phyloP scores from a whole-genome alignment of 2,113 vertebrate genomes.

The Catharus bicknelli region DNA sequence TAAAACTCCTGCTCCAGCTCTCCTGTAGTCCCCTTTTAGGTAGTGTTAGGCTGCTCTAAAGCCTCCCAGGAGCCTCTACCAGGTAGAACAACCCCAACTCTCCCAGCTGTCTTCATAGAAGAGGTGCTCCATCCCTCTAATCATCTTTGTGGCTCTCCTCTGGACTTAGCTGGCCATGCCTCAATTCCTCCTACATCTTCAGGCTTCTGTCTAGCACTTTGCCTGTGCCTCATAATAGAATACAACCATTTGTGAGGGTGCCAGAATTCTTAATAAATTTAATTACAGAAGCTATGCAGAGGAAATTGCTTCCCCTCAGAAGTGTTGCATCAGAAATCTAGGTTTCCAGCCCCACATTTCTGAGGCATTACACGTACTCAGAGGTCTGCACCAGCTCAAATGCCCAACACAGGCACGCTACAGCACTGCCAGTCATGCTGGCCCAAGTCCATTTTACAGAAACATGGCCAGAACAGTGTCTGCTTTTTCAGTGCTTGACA shows the following conservation, averaged over 20 bases:
- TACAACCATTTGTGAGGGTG: background rate
- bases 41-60: background rate
- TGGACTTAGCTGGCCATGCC: background rate
- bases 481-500: background rate
- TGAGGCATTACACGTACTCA: background rate
- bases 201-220: background rate
- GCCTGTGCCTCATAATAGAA: background rate
- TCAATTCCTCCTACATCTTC: background rate
- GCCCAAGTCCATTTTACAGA: background rate
- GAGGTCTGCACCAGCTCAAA: background rate
- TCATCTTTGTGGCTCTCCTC: background rate
- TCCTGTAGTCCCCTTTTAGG: background rate
- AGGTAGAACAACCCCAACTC: background rate
- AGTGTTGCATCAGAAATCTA: background rate
- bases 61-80: background rate
- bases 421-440: background rate
- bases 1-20: background rate
- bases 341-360: background rate
- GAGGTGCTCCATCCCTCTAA: background rate
- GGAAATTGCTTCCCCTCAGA: background rate
- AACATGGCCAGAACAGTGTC: background rate
- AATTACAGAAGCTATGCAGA: background rate
- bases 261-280: background rate
- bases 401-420: fast-evolving
- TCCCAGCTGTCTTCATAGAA: background rate